Evolutionary conservation across 2,797 vertebrate genomes (phyloP).

Genomic region (Micropoecilia bifurca): DNA sequence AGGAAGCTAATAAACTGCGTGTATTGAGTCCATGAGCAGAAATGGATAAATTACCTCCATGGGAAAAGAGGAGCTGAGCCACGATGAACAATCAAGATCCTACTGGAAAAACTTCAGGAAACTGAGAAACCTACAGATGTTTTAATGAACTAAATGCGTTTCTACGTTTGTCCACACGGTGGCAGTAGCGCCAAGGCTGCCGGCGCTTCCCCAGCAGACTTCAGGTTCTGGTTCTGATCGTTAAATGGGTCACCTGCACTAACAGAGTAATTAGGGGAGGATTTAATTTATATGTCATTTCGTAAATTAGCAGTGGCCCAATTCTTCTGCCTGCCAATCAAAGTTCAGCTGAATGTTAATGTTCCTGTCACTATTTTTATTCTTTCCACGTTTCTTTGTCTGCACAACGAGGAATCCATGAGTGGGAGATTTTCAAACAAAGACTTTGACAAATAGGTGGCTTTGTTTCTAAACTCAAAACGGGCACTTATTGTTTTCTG

Average conservation of each 20-base stretch:
- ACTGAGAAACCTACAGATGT: background rate
- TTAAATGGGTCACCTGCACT: background rate
- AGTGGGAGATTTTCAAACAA: background rate
- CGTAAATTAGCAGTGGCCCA: background rate
- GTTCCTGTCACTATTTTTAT: background rate
- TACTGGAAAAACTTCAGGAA: background rate
- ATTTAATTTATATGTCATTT: conserved; percentile 1
- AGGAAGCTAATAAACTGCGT: background rate
- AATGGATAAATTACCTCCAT: background rate
- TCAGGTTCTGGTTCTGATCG: background rate
- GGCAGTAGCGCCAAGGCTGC: conserved; percentile 37
- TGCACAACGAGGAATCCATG: background rate
- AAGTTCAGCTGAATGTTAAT: background rate
- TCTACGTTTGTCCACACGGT: conserved; percentile 18
- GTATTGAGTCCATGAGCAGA: background rate
- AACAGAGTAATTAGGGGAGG: background rate
- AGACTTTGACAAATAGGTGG: background rate
- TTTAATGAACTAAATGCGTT: background rate
- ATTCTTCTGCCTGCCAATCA: background rate
- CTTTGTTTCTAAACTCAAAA: background rate
- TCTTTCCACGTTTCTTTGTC: background rate
- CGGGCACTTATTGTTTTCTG: background rate
- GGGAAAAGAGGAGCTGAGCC: background rate
- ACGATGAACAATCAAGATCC: background rate
- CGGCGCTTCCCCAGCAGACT: background rate